Conservation (phyloP, 2,797 vertebrate genomes). For the Sebastes aleutianus region DNA sequence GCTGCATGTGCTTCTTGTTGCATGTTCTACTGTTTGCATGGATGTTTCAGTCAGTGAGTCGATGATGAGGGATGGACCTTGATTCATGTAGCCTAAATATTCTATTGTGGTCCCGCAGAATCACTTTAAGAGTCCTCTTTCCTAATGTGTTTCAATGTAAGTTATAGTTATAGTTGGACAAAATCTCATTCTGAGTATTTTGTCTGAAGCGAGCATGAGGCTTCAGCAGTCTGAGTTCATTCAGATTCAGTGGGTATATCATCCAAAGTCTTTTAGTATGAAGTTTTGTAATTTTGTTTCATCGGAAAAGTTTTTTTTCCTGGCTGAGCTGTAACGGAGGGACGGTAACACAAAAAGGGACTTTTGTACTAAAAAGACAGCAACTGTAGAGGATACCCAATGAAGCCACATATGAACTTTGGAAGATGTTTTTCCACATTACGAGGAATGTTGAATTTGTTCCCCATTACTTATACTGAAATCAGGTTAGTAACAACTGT, state of each 20-base stretch:
- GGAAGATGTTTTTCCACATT: not conserved
- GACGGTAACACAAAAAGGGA: not conserved
- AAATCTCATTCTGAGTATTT: not conserved
- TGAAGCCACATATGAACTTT: not conserved
- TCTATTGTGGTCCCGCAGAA: not conserved
- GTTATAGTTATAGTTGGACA: not conserved
- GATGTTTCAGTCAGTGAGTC: conserved; percentile 58
- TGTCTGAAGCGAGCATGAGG: not conserved
- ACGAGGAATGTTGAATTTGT: not conserved
- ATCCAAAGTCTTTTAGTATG: not conserved
- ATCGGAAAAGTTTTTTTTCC: not conserved
- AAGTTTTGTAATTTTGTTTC: not conserved
- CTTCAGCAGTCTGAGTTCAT: not conserved
- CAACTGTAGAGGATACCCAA: not conserved
- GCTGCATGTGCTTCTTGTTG: not conserved
- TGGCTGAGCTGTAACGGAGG: not conserved
- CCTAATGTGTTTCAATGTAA: not conserved
- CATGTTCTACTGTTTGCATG: conserved; percentile 4
- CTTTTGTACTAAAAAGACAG: not conserved
- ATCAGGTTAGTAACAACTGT: not conserved
- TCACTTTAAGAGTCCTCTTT: not conserved
- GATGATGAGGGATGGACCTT: not conserved
- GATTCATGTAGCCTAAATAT: conserved; percentile 6
- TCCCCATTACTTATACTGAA: not conserved
- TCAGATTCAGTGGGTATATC: not conserved